Conservation (phyloP, 2,888 invertebrate species). For the Agriopis marginaria region DNA sequence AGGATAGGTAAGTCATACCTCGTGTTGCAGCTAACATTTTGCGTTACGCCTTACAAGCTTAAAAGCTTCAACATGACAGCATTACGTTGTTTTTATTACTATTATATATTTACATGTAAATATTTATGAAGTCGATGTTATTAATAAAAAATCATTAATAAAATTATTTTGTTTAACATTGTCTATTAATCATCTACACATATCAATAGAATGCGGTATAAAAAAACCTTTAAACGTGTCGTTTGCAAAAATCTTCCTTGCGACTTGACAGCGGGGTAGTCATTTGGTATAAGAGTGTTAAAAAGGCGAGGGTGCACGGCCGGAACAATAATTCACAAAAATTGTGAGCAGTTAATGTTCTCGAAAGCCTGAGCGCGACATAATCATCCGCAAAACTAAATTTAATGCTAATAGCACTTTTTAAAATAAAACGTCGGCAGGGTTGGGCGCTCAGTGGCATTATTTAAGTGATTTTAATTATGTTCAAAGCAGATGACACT, state of each 20-base stretch:
- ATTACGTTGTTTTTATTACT: too few relatives aligned
- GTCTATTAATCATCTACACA: too few relatives aligned
- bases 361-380: constrained; percentile 78
- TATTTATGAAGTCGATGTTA: too few relatives aligned
- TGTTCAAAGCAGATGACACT: constrained; percentile 86
- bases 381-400: constrained; percentile 85
- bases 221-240: constrained; percentile 3
- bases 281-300: constrained; percentile 76
- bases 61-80: too few relatives aligned
- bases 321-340: constrained; percentile 83
- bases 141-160: too few relatives aligned
- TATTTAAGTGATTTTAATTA: constrained; percentile 87
- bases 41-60: too few relatives aligned
- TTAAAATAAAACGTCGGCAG: constrained; percentile 81
- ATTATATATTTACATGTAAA: too few relatives aligned
- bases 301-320: constrained; percentile 76
- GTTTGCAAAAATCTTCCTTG: constrained; percentile 53
- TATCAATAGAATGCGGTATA: background rate
- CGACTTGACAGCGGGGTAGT: constrained; percentile 64
- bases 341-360: constrained; percentile 81
- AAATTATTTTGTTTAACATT: too few relatives aligned
- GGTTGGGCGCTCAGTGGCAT: constrained; percentile 81
- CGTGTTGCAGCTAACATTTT: too few relatives aligned
- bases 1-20: too few relatives aligned
- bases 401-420: constrained; percentile 86